Evolutionary conservation across 2,888 invertebrate species (phyloP).

Genomic region (Phanerotoma sp.): DNA sequence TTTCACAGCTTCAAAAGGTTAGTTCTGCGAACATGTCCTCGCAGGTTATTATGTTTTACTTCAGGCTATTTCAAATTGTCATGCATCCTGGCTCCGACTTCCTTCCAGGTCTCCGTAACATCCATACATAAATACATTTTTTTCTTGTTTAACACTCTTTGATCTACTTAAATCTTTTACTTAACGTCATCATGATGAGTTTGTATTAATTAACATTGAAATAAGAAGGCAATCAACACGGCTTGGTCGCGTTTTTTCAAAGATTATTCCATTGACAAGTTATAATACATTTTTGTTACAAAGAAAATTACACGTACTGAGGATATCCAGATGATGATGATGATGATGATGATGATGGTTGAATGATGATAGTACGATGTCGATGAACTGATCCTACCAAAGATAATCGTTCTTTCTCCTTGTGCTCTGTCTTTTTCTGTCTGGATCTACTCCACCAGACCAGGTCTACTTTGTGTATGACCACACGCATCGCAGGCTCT

Average conservation of each 20-base stretch:
- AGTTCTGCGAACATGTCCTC: constrained; percentile 34
- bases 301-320: too few relatives aligned
- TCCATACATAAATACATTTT: background rate
- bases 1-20: constrained; percentile 44
- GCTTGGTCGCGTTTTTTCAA: too few relatives aligned
- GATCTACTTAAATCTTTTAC: too few relatives aligned
- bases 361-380: constrained; percentile 5
- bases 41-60: background rate
- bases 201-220: too few relatives aligned
- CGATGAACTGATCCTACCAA: constrained; percentile 17
- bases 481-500: constrained; percentile 20
- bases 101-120: too few relatives aligned
- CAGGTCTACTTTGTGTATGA: constrained; percentile 9
- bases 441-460: background rate
- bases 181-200: too few relatives aligned
- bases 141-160: background rate
- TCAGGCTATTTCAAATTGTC: background rate
- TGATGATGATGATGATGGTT: too few relatives aligned
- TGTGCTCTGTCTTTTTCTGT: constrained; percentile 5
- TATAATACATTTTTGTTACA: too few relatives aligned
- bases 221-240: too few relatives aligned
- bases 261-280: too few relatives aligned
- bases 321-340: too few relatives aligned
- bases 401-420: constrained; percentile 15
- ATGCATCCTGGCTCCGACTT: background rate